Evolutionary conservation across 2,113 vertebrate genomes (phyloP).

Genomic region (Oxyura jamaicensis): DNA sequence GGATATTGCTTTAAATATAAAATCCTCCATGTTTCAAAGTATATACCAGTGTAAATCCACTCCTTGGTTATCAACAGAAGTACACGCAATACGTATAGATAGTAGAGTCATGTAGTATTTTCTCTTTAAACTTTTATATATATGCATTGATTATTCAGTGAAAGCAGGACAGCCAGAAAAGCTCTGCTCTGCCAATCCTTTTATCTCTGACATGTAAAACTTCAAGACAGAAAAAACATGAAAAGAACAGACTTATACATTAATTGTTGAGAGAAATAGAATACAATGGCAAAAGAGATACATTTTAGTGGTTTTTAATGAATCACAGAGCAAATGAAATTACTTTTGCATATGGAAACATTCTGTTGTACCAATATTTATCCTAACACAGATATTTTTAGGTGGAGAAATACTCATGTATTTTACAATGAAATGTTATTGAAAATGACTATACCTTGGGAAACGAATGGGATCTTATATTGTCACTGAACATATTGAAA

Average conservation of each 20-base stretch:
- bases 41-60: neutral
- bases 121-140: neutral
- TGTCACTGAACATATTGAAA: constrained; percentile 54
- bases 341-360: neutral
- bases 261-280: neutral
- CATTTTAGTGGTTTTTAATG: neutral
- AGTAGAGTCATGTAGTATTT: neutral
- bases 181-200: neutral
- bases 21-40: neutral
- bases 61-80: neutral
- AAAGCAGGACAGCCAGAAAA: neutral
- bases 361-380: neutral
- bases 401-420: neutral
- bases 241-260: neutral
- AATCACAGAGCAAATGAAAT: neutral
- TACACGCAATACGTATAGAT: accelerated
- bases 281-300: neutral
- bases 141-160: neutral
- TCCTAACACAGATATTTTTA: neutral
- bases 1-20: neutral
- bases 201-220: neutral
- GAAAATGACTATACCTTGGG: neutral
- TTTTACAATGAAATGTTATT: neutral
- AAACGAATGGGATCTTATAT: constrained; percentile 45
- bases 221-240: neutral